A percentile compares a stretch with the other conserved stretches of the same genome.
Evolutionary conservation across 2,113 vertebrate species (phyloP).

Genomic region (Nymphicus hollandicus): DNA sequence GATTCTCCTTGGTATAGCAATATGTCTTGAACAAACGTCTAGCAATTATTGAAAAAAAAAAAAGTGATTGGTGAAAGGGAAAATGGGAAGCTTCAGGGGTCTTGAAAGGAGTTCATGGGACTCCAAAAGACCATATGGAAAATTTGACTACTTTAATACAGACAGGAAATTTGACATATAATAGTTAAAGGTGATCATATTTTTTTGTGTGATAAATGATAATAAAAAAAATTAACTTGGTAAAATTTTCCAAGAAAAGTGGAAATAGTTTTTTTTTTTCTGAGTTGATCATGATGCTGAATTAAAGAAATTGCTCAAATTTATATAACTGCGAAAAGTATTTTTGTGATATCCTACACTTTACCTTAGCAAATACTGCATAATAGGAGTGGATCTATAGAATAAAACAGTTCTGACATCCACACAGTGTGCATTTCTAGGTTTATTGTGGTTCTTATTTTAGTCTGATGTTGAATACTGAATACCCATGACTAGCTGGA

Average conservation of each 20-base stretch:
- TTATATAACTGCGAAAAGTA: neutral
- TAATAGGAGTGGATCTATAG: neutral
- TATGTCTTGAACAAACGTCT: constrained; percentile 63
- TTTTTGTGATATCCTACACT: neutral
- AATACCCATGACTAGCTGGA: neutral
- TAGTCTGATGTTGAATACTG: neutral
- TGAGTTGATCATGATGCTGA: neutral
- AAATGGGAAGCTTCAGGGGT: constrained; percentile 37
- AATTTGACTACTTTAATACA: constrained; percentile 15
- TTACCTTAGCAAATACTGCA: neutral
- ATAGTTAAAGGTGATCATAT: neutral
- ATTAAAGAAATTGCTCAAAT: neutral
- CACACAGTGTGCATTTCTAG: neutral
- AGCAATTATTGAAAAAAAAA: constrained; percentile 55
- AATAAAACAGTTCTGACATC: neutral
- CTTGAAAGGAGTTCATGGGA: constrained; percentile 22
- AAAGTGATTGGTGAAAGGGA: constrained; percentile 45
- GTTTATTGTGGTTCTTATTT: neutral
- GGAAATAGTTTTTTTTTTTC: neutral
- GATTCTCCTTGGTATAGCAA: constrained; percentile 35
- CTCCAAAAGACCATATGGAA: constrained; percentile 55
- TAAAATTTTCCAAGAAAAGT: neutral
- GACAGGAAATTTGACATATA: neutral
- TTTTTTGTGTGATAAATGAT: neutral
- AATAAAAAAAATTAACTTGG: neutral